Evolutionary conservation across 2,888 invertebrate species (phyloP).

Genomic region (Pandemis heparana): DNA sequence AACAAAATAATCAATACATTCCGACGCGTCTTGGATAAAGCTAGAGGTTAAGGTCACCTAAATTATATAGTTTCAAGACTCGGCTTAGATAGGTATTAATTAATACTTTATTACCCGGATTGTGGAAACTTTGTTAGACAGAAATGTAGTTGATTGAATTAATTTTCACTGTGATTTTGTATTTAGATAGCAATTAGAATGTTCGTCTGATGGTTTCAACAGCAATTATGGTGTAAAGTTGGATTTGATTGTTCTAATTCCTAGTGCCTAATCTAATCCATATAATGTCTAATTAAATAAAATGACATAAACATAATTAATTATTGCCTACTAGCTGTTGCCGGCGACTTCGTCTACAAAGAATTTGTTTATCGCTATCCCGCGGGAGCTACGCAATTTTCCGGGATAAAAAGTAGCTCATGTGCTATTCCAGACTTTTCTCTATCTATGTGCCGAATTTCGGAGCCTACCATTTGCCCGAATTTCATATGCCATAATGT

Average conservation of each 20-base stretch:
- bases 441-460: too few relatives aligned
- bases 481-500: too few relatives aligned
- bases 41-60: slow-evolving; percentile 6
- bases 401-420: too few relatives aligned
- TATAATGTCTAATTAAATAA: too few relatives aligned
- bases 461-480: too few relatives aligned
- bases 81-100: not conserved
- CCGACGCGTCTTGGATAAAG: slow-evolving; percentile 3
- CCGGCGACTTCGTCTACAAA: too few relatives aligned
- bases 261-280: too few relatives aligned
- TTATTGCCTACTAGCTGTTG: too few relatives aligned
- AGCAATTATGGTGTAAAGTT: not conserved
- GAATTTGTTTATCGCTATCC: too few relatives aligned
- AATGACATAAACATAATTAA: too few relatives aligned
- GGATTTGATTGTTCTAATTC: not conserved
- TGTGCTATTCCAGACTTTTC: too few relatives aligned
- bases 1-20: slow-evolving; percentile 16
- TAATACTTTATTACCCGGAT: not conserved
- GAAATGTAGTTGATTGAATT: not conserved
- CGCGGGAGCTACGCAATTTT: too few relatives aligned
- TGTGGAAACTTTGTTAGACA: not conserved
- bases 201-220: not conserved
- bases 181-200: slow-evolving; percentile 8
- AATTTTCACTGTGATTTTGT: not conserved
- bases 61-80: not conserved